phyloP scores from a whole-genome alignment of 2,888 invertebrate species.

The Toxonevra muliebris region DNA sequence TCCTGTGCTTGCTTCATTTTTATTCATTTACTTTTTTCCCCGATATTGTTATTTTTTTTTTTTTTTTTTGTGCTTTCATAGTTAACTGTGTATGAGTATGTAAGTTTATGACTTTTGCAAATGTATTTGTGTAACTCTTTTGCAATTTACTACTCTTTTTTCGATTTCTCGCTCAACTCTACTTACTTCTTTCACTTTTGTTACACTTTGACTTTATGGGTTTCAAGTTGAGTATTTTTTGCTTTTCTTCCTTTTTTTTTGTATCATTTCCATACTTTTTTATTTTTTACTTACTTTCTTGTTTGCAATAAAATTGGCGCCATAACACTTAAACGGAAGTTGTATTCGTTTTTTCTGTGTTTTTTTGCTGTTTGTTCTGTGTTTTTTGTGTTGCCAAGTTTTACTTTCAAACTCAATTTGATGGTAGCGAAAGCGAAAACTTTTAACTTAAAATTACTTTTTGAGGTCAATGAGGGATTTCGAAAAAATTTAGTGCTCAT shows the following conservation, averaged over 20 bases:
- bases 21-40: too few relatives aligned
- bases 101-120: too few relatives aligned
- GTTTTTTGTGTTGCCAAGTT: background rate
- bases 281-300: slow-evolving; percentile 3
- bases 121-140: slow-evolving; percentile 18
- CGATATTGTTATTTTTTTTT: too few relatives aligned
- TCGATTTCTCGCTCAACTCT: background rate
- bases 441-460: slow-evolving; percentile 30
- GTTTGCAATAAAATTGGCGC: slow-evolving; percentile 28
- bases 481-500: slow-evolving; percentile 6
- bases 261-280: background rate
- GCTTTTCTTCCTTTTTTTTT: background rate
- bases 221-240: slow-evolving; percentile 20
- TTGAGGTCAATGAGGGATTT: slow-evolving; percentile 25
- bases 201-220: slow-evolving; percentile 31
- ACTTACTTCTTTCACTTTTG: slow-evolving; percentile 10
- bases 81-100: slow-evolving; percentile 5
- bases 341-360: too few relatives aligned
- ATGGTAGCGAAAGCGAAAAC: slow-evolving; percentile 13
- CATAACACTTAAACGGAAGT: slow-evolving; percentile 11
- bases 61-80: background rate
- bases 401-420: slow-evolving; percentile 8
- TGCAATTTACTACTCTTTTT: slow-evolving; percentile 26
- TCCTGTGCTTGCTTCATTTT: too few relatives aligned
- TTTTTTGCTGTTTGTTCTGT: background rate